Evolutionary conservation across 2,113 vertebrate species (phyloP).

Genomic region (Sinocyclocheilus grahami): DNA sequence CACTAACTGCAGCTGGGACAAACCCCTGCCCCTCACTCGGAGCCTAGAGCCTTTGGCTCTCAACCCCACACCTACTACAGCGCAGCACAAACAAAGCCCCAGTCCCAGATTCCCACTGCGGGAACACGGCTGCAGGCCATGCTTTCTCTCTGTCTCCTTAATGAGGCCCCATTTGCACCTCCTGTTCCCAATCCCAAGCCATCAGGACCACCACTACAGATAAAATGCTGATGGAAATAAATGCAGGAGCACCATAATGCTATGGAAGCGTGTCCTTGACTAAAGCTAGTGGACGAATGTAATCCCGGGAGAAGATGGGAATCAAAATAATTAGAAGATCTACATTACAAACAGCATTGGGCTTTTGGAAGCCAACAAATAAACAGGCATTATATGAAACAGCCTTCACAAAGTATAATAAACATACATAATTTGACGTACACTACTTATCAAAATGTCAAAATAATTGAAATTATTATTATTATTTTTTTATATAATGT

Average conservation of each 20-base stretch:
- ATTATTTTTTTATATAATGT: too few species aligned
- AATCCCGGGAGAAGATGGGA: slow-evolving; percentile 19
- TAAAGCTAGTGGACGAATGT: slow-evolving; percentile 23
- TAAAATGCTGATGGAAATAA: slow-evolving; percentile 42
- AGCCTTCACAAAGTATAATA: background rate
- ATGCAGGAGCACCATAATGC: slow-evolving; percentile 15
- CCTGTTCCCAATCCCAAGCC: slow-evolving; percentile 37
- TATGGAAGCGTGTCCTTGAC: slow-evolving; percentile 24
- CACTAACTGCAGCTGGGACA: slow-evolving; percentile 23
- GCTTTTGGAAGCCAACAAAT: background rate
- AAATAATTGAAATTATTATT: too few species aligned
- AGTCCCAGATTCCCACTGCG: slow-evolving; percentile 65
- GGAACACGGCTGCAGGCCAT: slow-evolving; percentile 57
- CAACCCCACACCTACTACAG: background rate
- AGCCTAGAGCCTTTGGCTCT: slow-evolving; percentile 30
- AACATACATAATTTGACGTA: background rate
- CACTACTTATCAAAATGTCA: too few species aligned
- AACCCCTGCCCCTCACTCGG: background rate
- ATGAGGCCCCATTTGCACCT: slow-evolving; percentile 53
- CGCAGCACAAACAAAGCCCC: slow-evolving; percentile 53
- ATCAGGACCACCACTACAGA: slow-evolving; percentile 40
- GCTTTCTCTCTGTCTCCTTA: slow-evolving; percentile 56
- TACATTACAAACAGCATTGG: background rate
- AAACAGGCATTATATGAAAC: background rate
- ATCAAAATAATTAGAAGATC: background rate